A percentile compares a stretch with the other conserved stretches of the same genome.
Evolutionary conservation across 2,113 vertebrate species (phyloP).

Genomic region (Meles meles): DNA sequence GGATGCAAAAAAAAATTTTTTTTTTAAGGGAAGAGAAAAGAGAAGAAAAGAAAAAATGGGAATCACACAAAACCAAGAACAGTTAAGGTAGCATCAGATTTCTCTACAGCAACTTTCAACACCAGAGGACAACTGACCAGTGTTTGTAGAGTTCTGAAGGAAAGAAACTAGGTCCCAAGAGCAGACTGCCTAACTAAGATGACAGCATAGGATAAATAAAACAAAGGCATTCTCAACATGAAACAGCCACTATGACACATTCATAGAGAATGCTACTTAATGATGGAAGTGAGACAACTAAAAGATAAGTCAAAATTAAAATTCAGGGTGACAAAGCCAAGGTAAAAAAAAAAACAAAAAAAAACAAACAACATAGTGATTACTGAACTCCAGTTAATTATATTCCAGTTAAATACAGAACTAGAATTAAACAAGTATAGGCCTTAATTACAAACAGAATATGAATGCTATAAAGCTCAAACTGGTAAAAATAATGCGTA

Average conservation of each 20-base stretch:
- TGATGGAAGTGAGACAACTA: not conserved
- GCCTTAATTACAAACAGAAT: not conserved
- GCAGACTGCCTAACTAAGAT: not conserved
- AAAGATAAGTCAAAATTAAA: conserved; percentile 25
- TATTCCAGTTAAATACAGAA: conserved; percentile 7
- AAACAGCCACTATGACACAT: not conserved
- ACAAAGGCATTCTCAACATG: not conserved
- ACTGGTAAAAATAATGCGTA: not conserved
- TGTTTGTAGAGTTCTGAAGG: not conserved
- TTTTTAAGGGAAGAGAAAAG: not conserved
- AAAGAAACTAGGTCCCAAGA: not conserved
- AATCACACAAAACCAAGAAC: not conserved
- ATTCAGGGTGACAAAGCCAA: not conserved
- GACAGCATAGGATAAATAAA: not conserved
- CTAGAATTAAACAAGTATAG: not conserved
- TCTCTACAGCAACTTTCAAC: not conserved
- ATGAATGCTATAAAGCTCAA: not conserved
- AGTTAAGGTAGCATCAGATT: not conserved
- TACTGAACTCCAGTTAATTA: not conserved
- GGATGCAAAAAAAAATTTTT: not conserved
- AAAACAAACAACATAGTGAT: not conserved
- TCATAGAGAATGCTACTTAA: not conserved
- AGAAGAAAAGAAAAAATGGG: not conserved
- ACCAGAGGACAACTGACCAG: not conserved
- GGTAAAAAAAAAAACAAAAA: not conserved